Conservation (phyloP, 2,888 invertebrate species). For the Papilio protenor region DNA sequence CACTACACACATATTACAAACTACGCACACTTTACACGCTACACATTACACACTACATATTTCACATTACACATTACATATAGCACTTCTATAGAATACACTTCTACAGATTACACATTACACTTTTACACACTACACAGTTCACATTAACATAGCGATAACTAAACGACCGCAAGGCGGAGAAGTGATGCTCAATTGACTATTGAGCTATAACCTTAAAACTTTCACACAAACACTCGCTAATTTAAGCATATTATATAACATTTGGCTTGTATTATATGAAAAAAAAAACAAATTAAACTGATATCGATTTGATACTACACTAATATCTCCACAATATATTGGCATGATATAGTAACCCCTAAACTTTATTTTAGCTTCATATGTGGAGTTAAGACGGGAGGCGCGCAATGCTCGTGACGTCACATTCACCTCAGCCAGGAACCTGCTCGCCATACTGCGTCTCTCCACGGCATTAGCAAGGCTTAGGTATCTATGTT, state of each 20-base stretch:
- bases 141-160: too few relatives aligned
- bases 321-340: too few relatives aligned
- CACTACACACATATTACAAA: background rate
- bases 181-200: too few relatives aligned
- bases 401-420: conserved; percentile 96
- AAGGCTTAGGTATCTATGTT: conserved; percentile 78
- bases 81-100: conserved; percentile 55
- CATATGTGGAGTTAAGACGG: conserved; percentile 91
- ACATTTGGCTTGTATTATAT: background rate
- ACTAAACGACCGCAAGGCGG: too few relatives aligned
- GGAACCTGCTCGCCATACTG: conserved; percentile 96
- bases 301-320: too few relatives aligned
- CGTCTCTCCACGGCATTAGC: conserved; percentile 97
- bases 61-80: too few relatives aligned
- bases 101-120: background rate
- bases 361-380: conserved; percentile 70
- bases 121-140: background rate
- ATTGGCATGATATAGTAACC: background rate
- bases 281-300: background rate
- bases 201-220: too few relatives aligned
- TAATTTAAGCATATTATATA: background rate
- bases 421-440: conserved; percentile 97
- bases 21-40: background rate
- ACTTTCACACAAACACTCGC: too few relatives aligned
- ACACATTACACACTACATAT: too few relatives aligned